Percentiles rank a stretch among this genome's conserved stretches.
phyloP scores from a whole-genome alignment of 92 coral and sea anemone genomes.

The Zoanthus sansibaricus region DNA sequence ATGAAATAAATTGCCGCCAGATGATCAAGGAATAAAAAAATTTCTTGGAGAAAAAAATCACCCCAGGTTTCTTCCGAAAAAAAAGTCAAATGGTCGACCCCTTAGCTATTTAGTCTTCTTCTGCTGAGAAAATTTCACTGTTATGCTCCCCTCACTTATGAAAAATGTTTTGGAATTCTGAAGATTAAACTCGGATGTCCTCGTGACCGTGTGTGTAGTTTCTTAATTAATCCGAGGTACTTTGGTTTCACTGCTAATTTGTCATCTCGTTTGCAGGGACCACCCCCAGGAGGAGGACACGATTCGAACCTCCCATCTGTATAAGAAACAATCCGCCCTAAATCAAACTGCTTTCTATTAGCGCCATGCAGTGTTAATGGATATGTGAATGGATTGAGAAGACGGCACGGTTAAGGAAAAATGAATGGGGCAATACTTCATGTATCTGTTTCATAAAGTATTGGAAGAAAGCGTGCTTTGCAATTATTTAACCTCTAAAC shows the following conservation, averaged over 20 bases:
- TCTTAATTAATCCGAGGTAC: too few species aligned
- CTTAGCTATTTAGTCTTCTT: too few species aligned
- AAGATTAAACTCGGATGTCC: too few species aligned
- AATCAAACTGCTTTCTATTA: background rate
- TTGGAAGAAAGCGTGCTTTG: background rate
- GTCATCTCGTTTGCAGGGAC: conserved; percentile 53
- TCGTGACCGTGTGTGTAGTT: too few species aligned
- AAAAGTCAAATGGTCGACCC: too few species aligned
- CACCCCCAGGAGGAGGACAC: conserved; percentile 77
- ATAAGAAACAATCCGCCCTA: background rate
- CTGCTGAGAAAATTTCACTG: too few species aligned
- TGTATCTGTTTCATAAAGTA: background rate
- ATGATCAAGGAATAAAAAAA: too few species aligned
- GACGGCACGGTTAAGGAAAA: background rate
- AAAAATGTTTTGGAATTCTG: too few species aligned
- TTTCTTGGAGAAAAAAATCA: too few species aligned
- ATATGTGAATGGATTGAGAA: background rate
- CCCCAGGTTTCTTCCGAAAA: too few species aligned
- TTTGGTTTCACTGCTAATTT: background rate
- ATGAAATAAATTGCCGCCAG: too few species aligned
- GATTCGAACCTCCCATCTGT: conserved; percentile 93
- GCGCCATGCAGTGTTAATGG: background rate
- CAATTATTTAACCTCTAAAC: background rate
- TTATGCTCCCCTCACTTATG: too few species aligned
- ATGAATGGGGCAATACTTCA: background rate